Conservation (phyloP, 2,797 vertebrate genomes). For the Lateolabrax maculatus region DNA sequence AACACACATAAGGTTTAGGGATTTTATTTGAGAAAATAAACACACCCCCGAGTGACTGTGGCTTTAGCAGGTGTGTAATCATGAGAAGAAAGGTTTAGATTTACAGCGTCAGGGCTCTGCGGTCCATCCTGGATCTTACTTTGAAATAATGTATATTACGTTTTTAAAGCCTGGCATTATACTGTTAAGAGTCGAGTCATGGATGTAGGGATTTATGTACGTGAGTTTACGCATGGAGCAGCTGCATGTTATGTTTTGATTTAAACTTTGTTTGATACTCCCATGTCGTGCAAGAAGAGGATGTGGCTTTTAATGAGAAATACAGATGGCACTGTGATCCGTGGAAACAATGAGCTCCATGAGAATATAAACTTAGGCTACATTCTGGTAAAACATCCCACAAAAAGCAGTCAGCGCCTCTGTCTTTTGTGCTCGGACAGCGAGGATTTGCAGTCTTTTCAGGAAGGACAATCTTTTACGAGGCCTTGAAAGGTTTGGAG, state of each 20-base stretch:
- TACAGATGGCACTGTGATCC: conserved; percentile 61
- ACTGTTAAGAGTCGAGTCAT: not conserved
- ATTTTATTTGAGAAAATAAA: conserved; percentile 46
- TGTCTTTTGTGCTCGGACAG: conserved; percentile 51
- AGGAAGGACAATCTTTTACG: conserved; percentile 59
- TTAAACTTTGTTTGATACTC: conserved; percentile 54
- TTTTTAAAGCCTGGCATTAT: not conserved
- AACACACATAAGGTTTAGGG: conserved; percentile 56
- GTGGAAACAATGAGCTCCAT: conserved; percentile 68
- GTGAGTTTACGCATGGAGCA: conserved; percentile 22
- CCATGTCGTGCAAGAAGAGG: conserved; percentile 59
- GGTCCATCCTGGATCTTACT: not conserved
- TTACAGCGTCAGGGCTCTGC: conserved; percentile 1
- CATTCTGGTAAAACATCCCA: conserved; percentile 61
- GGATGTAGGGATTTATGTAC: conserved; percentile 19
- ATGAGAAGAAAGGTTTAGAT: conserved; percentile 12
- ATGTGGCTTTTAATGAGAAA: conserved; percentile 72
- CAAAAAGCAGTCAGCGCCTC: conserved; percentile 48
- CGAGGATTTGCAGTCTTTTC: conserved; percentile 44
- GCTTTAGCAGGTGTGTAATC: conserved; percentile 68
- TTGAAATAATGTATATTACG: not conserved
- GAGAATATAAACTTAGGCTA: conserved; percentile 45
- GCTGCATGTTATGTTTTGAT: conserved; percentile 30
- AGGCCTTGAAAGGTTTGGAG: conserved; percentile 58
- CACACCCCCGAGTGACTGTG: not conserved